These are phyloP conservation scores for Trichopoda pennipes DNA, from an alignment of 2,888 invertebrate species.

Conservation along the genomic window DNA sequence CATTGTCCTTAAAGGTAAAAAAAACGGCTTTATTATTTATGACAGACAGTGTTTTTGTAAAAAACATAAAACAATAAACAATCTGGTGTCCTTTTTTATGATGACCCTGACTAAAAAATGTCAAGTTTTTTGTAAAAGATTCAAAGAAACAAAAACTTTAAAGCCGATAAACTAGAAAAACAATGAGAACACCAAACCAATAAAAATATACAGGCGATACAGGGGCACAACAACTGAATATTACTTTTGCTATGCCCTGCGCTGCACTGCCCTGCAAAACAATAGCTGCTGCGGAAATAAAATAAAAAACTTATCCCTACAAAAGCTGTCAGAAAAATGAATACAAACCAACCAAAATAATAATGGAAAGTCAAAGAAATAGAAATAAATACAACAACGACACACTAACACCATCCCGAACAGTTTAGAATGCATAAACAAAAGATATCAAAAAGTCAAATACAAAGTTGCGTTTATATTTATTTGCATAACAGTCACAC, in stretches of 20 bases:
- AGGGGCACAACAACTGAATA: conserved; percentile 22
- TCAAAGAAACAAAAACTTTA: conserved; percentile 24
- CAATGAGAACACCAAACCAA: not conserved
- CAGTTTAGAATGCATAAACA: conserved; percentile 24
- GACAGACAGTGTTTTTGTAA: conserved; percentile 16
- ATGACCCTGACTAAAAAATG: conserved; percentile 55
- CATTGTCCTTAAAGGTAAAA: conserved; percentile 1
- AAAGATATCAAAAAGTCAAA: conserved; percentile 27
- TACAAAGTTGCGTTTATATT: conserved; percentile 1
- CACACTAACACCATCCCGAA: conserved; percentile 33
- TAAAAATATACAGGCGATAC: not conserved
- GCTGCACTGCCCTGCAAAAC: conserved; percentile 8
- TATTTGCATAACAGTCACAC: conserved; percentile 2
- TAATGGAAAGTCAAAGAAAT: conserved; percentile 1
- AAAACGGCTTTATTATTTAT: not conserved
- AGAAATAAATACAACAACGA: conserved; percentile 25
- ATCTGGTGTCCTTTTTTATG: conserved; percentile 33
- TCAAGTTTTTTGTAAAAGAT: conserved; percentile 45
- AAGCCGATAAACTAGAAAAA: conserved; percentile 19
- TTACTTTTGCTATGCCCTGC: not conserved
- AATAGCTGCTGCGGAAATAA: not conserved
- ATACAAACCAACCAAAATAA: conserved; percentile 2
- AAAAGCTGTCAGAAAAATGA: conserved; percentile 48
- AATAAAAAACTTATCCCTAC: not conserved
- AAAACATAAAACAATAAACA: conserved; percentile 34